Evolutionary conservation across 2,797 vertebrate species (phyloP).

Genomic region (Tolypeutes matacus): DNA sequence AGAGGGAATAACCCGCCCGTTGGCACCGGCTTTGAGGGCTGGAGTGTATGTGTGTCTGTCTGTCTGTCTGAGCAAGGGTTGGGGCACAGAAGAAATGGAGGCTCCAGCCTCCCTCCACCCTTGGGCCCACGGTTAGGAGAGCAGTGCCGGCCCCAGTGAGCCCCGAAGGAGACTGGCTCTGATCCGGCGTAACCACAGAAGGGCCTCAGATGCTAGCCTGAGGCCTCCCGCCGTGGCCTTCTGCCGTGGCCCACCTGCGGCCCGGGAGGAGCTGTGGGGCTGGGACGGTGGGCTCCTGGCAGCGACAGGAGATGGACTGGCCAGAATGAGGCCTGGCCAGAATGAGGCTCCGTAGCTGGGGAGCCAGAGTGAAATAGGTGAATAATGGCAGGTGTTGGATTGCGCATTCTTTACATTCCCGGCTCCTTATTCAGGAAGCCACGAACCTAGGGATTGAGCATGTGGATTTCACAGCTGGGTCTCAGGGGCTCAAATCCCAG

Average conservation of each 20-base stretch:
- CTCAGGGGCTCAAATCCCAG: conserved; percentile 13
- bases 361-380: fast-evolving
- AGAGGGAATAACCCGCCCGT: background rate
- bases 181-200: background rate
- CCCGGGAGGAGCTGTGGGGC: background rate
- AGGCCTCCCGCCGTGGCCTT: background rate
- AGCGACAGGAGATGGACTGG: fast-evolving
- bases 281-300: background rate
- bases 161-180: background rate
- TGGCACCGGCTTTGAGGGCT: background rate
- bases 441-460: background rate
- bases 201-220: fast-evolving
- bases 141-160: background rate
- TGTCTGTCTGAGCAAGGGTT: too few relatives aligned
- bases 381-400: fast-evolving
- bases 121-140: background rate
- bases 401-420: fast-evolving
- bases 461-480: background rate
- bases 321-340: background rate
- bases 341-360: background rate
- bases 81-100: fast-evolving
- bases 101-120: background rate
- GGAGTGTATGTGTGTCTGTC: too few relatives aligned
- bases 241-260: background rate
- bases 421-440: background rate